A percentile compares a stretch with the other conserved stretches of the same genome.
phyloP scores from a whole-genome alignment of 2,797 vertebrate species.

The Pachyuromys duprasi region DNA sequence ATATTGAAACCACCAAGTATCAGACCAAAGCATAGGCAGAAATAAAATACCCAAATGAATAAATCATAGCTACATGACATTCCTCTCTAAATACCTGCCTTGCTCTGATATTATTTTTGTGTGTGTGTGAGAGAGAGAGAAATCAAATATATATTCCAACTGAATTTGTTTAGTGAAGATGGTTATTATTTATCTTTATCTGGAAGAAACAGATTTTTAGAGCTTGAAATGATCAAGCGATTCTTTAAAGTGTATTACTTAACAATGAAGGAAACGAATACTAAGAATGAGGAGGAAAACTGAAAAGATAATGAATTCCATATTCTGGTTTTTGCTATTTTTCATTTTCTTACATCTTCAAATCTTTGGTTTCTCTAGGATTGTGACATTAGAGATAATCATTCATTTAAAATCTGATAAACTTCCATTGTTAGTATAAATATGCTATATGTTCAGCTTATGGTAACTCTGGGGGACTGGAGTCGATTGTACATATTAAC shows the following conservation, averaged over 20 bases:
- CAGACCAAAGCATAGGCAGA: not conserved
- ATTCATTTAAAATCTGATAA: not conserved
- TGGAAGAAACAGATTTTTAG: not conserved
- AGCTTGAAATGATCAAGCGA: slow-evolving; percentile 2
- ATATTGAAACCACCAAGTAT: slow-evolving; percentile 27
- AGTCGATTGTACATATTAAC: not conserved
- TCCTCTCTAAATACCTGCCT: not conserved
- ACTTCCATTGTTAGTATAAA: not conserved
- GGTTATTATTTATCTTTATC: not conserved
- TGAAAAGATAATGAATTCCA: slow-evolving; percentile 28
- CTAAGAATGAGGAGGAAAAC: slow-evolving; percentile 17
- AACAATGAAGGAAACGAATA: not conserved
- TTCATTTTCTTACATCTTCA: not conserved
- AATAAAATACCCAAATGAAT: slow-evolving; percentile 39
- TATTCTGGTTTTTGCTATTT: slow-evolving; percentile 26
- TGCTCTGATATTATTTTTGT: not conserved
- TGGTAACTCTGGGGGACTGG: not conserved
- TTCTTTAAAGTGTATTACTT: slow-evolving; percentile 38
- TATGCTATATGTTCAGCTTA: not conserved
- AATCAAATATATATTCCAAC: not conserved
- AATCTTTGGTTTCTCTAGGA: slow-evolving; percentile 52
- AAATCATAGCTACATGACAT: not conserved
- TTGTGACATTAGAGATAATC: slow-evolving; percentile 11
- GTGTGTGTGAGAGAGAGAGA: not conserved
- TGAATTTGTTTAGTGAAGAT: not conserved